A percentile compares a stretch with the other conserved stretches of the same genome.
These are phyloP conservation scores for Drosophila melanosoma DNA, from an alignment of 2,888 invertebrate species.

Conservation along the genomic window DNA sequence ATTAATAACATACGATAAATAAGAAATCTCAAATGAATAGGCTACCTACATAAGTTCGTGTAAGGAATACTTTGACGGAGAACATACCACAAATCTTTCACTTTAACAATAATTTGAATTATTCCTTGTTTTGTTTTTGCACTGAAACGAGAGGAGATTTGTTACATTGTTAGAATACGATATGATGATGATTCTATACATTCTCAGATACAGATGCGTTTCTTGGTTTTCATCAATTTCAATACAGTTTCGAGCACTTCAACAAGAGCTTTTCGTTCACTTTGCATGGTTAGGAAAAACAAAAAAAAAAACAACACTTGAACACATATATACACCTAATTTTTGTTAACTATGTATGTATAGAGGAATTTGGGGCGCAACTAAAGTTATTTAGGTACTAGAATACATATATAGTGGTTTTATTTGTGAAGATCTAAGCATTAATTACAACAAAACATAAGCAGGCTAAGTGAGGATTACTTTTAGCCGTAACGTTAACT, in stretches of 20 bases:
- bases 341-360: slow-evolving; percentile 56
- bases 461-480: slow-evolving; percentile 47
- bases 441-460: slow-evolving; percentile 42
- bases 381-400: slow-evolving; percentile 56
- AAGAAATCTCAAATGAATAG: slow-evolving; percentile 67
- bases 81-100: slow-evolving; percentile 32
- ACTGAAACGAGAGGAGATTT: slow-evolving; percentile 1
- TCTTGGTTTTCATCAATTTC: slow-evolving; percentile 14
- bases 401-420: slow-evolving; percentile 50
- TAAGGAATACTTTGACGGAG: slow-evolving; percentile 56
- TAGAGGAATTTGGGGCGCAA: slow-evolving; percentile 33
- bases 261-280: slow-evolving; percentile 38
- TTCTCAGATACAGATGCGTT: slow-evolving; percentile 18
- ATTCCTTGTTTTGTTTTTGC: slow-evolving; percentile 14
- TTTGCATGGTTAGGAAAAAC: slow-evolving; percentile 40
- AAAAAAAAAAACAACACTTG: slow-evolving; percentile 8
- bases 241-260: slow-evolving; percentile 24
- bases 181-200: slow-evolving; percentile 2
- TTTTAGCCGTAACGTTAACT: slow-evolving; percentile 50
- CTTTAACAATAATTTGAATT: slow-evolving; percentile 11
- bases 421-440: slow-evolving; percentile 49
- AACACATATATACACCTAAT: slow-evolving; percentile 9
- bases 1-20: slow-evolving; percentile 12
- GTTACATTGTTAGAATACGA: slow-evolving; percentile 6
- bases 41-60: slow-evolving; percentile 75